These are phyloP conservation scores for Drosophila lacertosa DNA, from an alignment of 1,140 invertebrate genomes.

Conservation along the genomic window DNA sequence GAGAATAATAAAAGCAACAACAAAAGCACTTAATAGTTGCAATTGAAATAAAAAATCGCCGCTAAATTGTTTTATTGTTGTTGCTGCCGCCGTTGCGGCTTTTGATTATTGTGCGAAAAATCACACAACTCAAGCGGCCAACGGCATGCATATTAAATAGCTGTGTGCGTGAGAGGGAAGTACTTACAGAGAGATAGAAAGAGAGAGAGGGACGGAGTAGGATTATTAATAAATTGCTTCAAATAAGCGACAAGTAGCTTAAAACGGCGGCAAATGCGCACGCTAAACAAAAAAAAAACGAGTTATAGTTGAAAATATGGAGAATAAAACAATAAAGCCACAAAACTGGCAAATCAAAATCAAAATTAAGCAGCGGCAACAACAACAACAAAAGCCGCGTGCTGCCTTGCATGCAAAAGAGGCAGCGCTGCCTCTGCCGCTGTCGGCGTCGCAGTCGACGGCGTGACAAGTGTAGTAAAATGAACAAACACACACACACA, in stretches of 20 bases:
- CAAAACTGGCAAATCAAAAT: conserved; percentile 56
- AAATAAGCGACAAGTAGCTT: conserved; percentile 58
- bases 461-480: conserved; percentile 70
- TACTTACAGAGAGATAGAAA: too few relatives aligned
- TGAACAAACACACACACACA: conserved; percentile 63
- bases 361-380: conserved; percentile 43
- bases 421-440: conserved; percentile 17
- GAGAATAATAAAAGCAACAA: conserved; percentile 17
- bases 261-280: conserved; percentile 36
- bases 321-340: conserved; percentile 8
- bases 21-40: conserved; percentile 30
- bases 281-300: conserved; percentile 31
- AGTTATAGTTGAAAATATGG: conserved; percentile 2
- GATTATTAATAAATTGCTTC: conserved; percentile 76
- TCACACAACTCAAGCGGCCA: conserved; percentile 70
- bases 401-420: conserved; percentile 54
- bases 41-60: conserved; percentile 52
- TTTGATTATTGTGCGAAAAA: conserved; percentile 81
- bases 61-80: conserved; percentile 53
- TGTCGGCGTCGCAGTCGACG: conserved; percentile 32
- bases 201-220: conserved; percentile 10
- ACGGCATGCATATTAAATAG: conserved; percentile 73
- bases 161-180: not conserved
- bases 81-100: conserved; percentile 38
- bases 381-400: conserved; percentile 12